Conservation (phyloP, 2,888 invertebrate genomes). For the Calliopum simillimum region DNA sequence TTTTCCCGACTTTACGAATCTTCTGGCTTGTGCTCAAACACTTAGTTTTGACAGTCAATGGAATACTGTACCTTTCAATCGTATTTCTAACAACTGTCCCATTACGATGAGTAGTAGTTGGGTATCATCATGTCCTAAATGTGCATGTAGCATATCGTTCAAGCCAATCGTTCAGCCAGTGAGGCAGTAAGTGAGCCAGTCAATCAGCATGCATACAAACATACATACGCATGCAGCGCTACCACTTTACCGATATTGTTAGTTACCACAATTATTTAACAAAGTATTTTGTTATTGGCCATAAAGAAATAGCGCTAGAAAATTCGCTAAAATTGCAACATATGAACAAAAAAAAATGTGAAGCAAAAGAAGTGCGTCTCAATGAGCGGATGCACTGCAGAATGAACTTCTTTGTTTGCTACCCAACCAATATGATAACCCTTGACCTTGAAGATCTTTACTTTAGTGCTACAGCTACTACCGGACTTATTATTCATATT, state of each 20-base stretch:
- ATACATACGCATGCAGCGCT: background rate
- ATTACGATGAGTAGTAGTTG: no score
- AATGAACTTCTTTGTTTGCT: background rate
- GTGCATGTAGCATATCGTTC: conserved; percentile 58
- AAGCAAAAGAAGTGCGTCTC: conserved; percentile 3
- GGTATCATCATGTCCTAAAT: conserved; percentile 59
- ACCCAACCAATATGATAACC: background rate
- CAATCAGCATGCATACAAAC: background rate
- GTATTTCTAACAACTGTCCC: no score
- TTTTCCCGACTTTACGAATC: no score
- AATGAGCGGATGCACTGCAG: background rate
- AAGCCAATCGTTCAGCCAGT: conserved; percentile 4
- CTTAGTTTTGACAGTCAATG: no score
- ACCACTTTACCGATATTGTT: background rate
- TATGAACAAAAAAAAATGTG: no score
- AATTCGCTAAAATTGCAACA: no score
- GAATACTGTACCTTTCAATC: no score
- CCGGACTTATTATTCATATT: conserved; percentile 2
- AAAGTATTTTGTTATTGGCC: background rate
- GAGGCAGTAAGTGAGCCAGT: conserved; percentile 17
- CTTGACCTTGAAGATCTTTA: conserved; percentile 43
- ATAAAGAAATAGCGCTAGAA: background rate
- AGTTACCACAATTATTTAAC: background rate
- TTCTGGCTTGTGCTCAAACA: no score
- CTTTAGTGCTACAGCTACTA: background rate